Base-by-base conservation (phyloP, 2,113 vertebrate genomes). In the Coturnix japonica region DNA sequence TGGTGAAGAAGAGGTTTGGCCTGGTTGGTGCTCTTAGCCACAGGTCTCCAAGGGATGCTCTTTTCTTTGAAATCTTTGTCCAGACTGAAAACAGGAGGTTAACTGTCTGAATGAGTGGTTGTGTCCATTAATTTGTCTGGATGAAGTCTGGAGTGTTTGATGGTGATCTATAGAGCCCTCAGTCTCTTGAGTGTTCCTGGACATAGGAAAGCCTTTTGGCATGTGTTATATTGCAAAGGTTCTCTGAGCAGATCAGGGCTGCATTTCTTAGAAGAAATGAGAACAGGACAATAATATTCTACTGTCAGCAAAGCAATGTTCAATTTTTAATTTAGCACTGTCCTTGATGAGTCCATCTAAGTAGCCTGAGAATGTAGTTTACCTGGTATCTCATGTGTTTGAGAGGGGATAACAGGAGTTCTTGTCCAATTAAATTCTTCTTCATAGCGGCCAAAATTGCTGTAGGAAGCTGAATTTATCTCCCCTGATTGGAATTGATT, bases 21-120 rank as follows among this genome's bases (percentile, higher is more conserved):
- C 25, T 0, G 0, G 31, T 60, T 54, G 18, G 25, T 80, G 81
- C 73, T 51, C 69, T 86, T 85, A 90, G 79, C 85, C 91, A 89
- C 82, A 94, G 76, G 31, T 92, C 92, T 93, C 90, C 65, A 53
- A 93, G 87, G 72, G 81, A 81, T 74, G 76, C 76, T 93, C 76
- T 85, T 91, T 95, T 72, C 82, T 94, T 95, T 94, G 81, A 94
- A 91, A 92, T 72, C 91, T 94, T 85, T 95, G 75, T 85, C 75
- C 2, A 0, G 15, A 89, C 61, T 75, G 79, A 95, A 95, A 91
- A 64, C 64, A 77, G 75, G 90, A 95, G 81, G 33, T 91, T 87
- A 91, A 89, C 80, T 83, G 10, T 77, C 35, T 95, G 91, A 93
- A 82, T 82, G 60, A 60, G 64, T 82, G 56, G 60, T 91, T 43